Base-by-base conservation (phyloP, 2,888 invertebrate genomes). In the Schizaphis graminum region DNA sequence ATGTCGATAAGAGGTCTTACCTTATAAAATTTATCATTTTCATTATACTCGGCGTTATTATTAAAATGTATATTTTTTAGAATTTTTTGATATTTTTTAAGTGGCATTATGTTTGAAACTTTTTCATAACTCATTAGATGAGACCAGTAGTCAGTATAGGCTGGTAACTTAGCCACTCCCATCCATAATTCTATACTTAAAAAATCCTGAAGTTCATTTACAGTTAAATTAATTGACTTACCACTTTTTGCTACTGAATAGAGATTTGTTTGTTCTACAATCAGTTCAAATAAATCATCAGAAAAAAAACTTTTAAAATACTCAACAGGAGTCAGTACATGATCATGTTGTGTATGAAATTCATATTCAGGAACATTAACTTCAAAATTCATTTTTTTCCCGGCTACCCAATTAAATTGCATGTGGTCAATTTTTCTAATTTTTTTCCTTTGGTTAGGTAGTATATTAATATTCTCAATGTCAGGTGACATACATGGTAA, bases 131-230 rank as follows among this genome's bases (percentile, higher is more conserved):
- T 28, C 35, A 93, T 85, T 5, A 85, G 84, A 26, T 41, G 1
- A 16, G 89, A 67, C 94, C 94, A 94, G 49, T 95, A 95, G 41
- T 94, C 95, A 56, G 89, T 94, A 49, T 94, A 90, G n/a, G 91
- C 86, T 28, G 94, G 94, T 28, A 94, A 41, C 26, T 87, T 88
- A 13, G 89, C 61, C 0, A 94, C 90, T 3, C 95, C 94, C 94
- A 94, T 95, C 41, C 89, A 91, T n/a, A 95, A 41, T 77, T 91
- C 86, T 35, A 94, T 94, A 13, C 91, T 94, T 28, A 95, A 35
- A 67, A 95, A 95, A 41, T 87, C 91, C 49, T 94, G 21, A 8
- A 95, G 88, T 13, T 94, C 93, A 35, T 47, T 26, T 28, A 35
- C 41, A 61, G 88, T 94, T 1, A 91, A n/a, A 41, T 94, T 89